Percentiles rank a stretch among this genome's conserved stretches.
These are phyloP conservation scores for Athetis lepigone DNA, from an alignment of 2,888 invertebrate species.

Conservation along the genomic window DNA sequence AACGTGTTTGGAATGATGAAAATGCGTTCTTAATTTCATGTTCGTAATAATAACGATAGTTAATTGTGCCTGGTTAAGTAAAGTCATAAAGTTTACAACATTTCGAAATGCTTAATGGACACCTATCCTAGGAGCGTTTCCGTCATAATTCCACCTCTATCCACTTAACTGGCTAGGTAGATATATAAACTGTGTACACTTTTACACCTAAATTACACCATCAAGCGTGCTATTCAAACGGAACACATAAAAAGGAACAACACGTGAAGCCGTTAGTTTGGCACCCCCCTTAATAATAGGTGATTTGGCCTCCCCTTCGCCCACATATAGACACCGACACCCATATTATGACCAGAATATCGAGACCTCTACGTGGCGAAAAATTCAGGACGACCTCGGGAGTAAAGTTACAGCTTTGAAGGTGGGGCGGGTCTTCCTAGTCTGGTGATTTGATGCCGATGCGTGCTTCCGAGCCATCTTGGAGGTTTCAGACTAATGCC, in stretches of 20 bases:
- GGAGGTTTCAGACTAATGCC: conserved; percentile 83
- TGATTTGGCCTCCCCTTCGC: conserved; percentile 81
- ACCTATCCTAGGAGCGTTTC: conserved; percentile 29
- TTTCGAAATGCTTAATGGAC: conserved; percentile 46
- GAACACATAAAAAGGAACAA: conserved; percentile 87
- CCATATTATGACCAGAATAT: conserved; percentile 69
- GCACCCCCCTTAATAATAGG: conserved; percentile 89
- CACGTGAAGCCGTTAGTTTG: conserved; percentile 87
- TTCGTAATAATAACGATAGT: conserved; percentile 42
- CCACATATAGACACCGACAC: conserved; percentile 73
- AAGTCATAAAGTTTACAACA: conserved; percentile 53
- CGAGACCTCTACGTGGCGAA: conserved; percentile 67
- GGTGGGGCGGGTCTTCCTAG: conserved; percentile 65
- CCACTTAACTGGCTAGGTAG: conserved; percentile 39
- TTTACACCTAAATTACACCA: conserved; percentile 84
- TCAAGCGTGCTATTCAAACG: conserved; percentile 82
- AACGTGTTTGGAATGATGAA: conserved; percentile 47
- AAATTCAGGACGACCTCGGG: conserved; percentile 8
- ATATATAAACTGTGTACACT: conserved; percentile 70
- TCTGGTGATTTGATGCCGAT: conserved; percentile 72
- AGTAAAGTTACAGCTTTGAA: conserved; percentile 17
- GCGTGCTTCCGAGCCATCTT: conserved; percentile 86
- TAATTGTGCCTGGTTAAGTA: conserved; percentile 53
- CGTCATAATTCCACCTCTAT: conserved; percentile 53
- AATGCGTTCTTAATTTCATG: conserved; percentile 48